Evolutionary conservation across 2,888 invertebrate species (phyloP).

Genomic region (Sclerodermus sp.): DNA sequence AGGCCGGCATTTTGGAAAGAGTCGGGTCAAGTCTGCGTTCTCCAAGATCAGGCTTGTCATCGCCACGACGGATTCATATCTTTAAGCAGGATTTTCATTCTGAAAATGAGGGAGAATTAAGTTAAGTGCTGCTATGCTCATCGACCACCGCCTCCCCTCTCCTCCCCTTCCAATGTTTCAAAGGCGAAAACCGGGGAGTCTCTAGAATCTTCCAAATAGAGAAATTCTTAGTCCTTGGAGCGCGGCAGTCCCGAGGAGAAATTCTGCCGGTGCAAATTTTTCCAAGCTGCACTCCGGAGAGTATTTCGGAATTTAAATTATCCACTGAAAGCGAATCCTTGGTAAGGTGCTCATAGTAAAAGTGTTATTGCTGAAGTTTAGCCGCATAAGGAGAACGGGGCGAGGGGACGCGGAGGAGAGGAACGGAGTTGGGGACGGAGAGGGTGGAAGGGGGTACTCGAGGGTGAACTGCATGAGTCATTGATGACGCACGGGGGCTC

Average conservation of each 20-base stretch:
- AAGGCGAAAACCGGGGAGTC: no score
- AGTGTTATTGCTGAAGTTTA: background rate
- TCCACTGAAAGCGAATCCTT: background rate
- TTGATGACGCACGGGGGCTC: no score
- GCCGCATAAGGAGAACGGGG: slow-evolving; percentile 6
- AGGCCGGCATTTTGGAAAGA: slow-evolving; percentile 58
- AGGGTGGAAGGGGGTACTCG: background rate
- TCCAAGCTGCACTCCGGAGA: background rate
- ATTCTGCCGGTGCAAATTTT: no score
- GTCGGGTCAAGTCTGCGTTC: slow-evolving; percentile 56
- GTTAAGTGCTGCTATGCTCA: no score
- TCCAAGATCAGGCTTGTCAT: slow-evolving; percentile 58
- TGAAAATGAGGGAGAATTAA: slow-evolving; percentile 14
- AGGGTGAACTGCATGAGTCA: no score
- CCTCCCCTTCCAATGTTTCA: no score
- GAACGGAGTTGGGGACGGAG: background rate
- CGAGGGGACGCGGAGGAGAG: slow-evolving; percentile 6
- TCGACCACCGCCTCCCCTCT: no score
- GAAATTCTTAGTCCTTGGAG: slow-evolving; percentile 1
- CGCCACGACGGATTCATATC: slow-evolving; percentile 50
- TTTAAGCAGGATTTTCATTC: slow-evolving; percentile 47
- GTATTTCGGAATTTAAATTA: background rate
- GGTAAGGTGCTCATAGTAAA: no score
- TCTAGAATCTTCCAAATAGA: no score
- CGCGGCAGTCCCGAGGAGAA: background rate